Evolutionary conservation across 2,113 vertebrate species (phyloP).

Genomic region (Lepus americanus): DNA sequence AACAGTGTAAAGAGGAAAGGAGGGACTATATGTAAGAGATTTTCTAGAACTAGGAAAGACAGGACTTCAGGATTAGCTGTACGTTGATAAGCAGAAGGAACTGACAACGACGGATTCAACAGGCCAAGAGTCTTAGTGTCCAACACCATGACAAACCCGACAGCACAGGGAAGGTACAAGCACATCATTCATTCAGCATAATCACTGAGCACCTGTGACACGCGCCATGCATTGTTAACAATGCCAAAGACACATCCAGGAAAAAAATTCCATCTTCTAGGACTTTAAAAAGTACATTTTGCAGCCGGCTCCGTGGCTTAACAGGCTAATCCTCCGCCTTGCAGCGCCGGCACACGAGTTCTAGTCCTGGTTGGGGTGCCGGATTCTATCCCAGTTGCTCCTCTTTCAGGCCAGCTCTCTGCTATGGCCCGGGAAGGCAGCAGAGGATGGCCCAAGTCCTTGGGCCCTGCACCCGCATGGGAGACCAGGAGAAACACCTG

Average conservation of each 20-base stretch:
- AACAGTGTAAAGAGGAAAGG: background rate
- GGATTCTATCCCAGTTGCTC: too few species aligned
- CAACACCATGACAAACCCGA: background rate
- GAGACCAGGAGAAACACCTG: too few species aligned
- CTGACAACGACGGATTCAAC: background rate
- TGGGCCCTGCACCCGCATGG: too few species aligned
- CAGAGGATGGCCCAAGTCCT: too few species aligned
- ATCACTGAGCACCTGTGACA: background rate
- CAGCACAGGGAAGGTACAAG: background rate
- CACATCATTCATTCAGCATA: background rate
- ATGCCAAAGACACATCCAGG: background rate
- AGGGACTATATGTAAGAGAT: background rate
- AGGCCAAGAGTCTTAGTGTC: background rate
- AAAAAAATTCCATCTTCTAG: background rate
- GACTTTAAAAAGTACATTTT: slow-evolving; percentile 29
- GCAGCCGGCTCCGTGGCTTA: background rate
- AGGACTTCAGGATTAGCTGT: background rate
- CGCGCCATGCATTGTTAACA: background rate
- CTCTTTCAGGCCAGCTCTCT: too few species aligned
- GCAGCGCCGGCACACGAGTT: too few species aligned
- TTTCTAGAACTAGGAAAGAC: background rate
- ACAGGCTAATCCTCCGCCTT: too few species aligned
- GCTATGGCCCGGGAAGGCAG: too few species aligned
- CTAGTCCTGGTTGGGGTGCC: too few species aligned
- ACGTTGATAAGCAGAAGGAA: background rate